Base-by-base conservation (phyloP, 2,797 vertebrate species). In the Peromyscus nudipes region DNA sequence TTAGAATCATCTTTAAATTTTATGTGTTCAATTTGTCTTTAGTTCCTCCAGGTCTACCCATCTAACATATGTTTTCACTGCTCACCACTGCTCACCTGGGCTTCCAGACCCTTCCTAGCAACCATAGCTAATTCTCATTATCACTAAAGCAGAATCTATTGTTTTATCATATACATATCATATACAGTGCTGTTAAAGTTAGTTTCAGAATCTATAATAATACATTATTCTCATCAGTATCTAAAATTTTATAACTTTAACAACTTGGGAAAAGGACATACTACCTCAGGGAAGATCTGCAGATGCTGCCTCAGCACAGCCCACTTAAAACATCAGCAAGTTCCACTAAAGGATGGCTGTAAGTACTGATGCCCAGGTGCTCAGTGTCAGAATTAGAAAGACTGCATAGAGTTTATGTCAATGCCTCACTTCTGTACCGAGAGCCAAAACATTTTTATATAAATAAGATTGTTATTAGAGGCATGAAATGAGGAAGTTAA, bases 131-230 rank as follows among this genome's bases (percentile, higher is more conserved):
- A 84, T 21, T n/a, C n/a, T 10, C 60, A 1, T 34, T 10, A 73
- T 62, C 4, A 73, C 4, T 73, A 23, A 5, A 14, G 0, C 2
- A 34, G 55, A 75, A 29, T 1, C 2, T 0, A 4, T 4, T 34
- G 2, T 1, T 55, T 0, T 76, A 17, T 75, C 49, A 85, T 52
- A 52, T 52, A 64, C 1, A 16, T 11, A 64, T n/a, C 23, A 43
- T 52, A 52, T 49, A 89, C 2, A 73, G 7, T 84, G 4, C 14
- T 75, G 3, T 55, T 52, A 62, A 76, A 71, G 7, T 77, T 92
- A 71, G 7, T 96, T 95, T 83, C 6, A 73, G 17, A 57, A 90
- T 77, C 34, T 62, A 4, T 73, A 94, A 82, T 76, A 31, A 37
- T 12, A 43, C 0, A 85, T 60, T 69, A 5, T 37, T 90, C 25